phyloP scores from a whole-genome alignment of 2,888 invertebrate genomes.

The Xestoiulus laeticollis region DNA sequence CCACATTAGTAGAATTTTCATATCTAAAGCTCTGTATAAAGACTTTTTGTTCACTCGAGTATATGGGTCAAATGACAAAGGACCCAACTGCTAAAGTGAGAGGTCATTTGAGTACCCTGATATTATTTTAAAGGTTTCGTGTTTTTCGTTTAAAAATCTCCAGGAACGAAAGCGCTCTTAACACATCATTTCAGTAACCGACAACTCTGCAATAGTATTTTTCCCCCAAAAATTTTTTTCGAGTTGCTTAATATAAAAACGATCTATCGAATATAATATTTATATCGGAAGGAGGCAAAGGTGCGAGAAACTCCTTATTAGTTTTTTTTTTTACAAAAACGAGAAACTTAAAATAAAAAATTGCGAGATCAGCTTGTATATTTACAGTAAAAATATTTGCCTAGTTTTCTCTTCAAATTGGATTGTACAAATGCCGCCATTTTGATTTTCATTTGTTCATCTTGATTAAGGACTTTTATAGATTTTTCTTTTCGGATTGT shows the following conservation, averaged over 20 bases:
- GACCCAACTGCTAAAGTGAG: too few relatives aligned
- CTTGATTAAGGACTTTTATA: neutral
- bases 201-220: neutral
- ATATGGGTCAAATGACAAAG: too few relatives aligned
- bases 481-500: neutral
- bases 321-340: constrained; percentile 23
- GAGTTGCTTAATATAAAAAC: constrained; percentile 10
- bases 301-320: constrained; percentile 27
- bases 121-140: too few relatives aligned
- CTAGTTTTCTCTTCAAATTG: neutral
- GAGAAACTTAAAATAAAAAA: neutral
- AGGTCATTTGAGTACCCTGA: too few relatives aligned
- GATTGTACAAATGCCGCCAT: constrained; percentile 32
- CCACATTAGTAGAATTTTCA: too few relatives aligned
- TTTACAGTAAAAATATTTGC: constrained; percentile 32
- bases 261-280: constrained; percentile 21
- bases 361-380: constrained; percentile 28
- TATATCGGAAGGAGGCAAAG: constrained; percentile 17
- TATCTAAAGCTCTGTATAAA: too few relatives aligned
- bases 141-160: neutral
- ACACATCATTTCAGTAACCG: neutral
- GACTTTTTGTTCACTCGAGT: too few relatives aligned
- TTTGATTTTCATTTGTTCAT: neutral
- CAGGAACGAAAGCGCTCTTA: neutral
- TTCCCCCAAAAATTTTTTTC: neutral